Conservation (phyloP, 2,888 invertebrate genomes). For the Polydrusus tereticollis region DNA sequence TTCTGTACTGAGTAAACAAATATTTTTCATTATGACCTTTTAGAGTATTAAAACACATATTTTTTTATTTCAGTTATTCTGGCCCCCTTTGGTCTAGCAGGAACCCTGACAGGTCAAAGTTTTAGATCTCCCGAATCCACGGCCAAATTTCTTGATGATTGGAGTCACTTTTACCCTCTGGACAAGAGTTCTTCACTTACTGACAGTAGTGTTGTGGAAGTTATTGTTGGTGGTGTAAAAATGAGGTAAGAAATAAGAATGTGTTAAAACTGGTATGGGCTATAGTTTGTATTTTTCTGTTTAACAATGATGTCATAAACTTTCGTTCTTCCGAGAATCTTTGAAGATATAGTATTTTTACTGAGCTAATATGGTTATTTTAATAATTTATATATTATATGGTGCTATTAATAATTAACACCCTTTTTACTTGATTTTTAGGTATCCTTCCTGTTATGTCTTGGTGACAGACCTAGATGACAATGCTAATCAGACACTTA, state of each 20-base stretch:
- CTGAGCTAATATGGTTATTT: not conserved
- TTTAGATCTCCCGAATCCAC: constrained; percentile 79
- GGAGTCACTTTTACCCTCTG: constrained; percentile 95
- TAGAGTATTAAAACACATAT: not conserved
- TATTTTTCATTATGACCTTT: too few relatives aligned
- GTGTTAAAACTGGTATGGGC: too few relatives aligned
- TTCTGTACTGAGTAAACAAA: too few relatives aligned
- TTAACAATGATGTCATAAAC: not conserved
- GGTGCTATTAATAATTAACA: not conserved
- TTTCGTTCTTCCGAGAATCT: not conserved
- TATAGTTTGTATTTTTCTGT: too few relatives aligned
- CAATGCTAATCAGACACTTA: constrained; percentile 56
- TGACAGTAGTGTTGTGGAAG: constrained; percentile 71
- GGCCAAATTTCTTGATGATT: constrained; percentile 88
- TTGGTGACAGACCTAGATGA: constrained; percentile 91
- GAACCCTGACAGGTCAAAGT: constrained; percentile 88
- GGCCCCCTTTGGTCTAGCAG: constrained; percentile 95
- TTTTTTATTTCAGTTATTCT: constrained; percentile 81
- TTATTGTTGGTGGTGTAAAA: constrained; percentile 46
- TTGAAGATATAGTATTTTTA: not conserved
- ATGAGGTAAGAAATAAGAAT: constrained; percentile 38
- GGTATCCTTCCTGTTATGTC: constrained; percentile 95
- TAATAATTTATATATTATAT: not conserved
- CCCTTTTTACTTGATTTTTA: not conserved
- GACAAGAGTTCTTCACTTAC: constrained; percentile 72